phyloP scores from a whole-genome alignment of 2,797 vertebrate genomes.

The Mormyrus hasselquistii region DNA sequence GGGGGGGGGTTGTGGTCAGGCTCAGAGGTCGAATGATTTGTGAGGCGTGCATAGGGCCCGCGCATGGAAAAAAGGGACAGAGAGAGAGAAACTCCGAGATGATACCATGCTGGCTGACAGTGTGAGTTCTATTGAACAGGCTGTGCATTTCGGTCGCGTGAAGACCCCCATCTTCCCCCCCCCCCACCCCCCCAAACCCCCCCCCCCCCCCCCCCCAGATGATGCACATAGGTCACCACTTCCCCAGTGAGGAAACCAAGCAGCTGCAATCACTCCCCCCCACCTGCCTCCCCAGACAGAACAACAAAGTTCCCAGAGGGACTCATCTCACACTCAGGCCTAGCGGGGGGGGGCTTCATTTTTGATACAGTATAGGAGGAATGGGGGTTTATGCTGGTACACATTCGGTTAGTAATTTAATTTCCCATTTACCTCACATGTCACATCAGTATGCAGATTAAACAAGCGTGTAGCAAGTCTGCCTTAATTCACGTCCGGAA shows the following conservation, averaged over 20 bases:
- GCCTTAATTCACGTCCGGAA: not conserved
- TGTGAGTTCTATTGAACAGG: constrained; percentile 91
- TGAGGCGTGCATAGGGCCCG: constrained; percentile 63
- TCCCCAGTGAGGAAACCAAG: not conserved
- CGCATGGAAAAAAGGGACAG: constrained; percentile 29
- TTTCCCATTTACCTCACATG: not conserved
- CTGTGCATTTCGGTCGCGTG: constrained; percentile 71
- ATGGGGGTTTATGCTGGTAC: not conserved
- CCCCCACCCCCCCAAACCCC: constrained; percentile 28
- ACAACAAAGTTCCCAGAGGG: too few species aligned
- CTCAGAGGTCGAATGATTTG: constrained; percentile 28
- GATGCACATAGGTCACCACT: not conserved
- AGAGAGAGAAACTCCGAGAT: constrained; percentile 66
- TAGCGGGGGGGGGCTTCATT: not conserved
- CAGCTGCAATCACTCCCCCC: too few species aligned
- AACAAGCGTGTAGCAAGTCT: not conserved
- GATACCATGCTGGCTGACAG: constrained; percentile 90
- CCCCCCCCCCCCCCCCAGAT: not conserved
- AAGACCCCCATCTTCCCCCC: constrained; percentile 46
- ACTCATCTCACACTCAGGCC: not conserved
- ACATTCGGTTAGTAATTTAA: not conserved
- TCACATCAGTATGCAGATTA: constrained; percentile 17
- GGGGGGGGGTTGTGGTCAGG: not conserved
- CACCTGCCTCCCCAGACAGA: too few species aligned
- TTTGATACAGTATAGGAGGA: not conserved